phyloP scores from a whole-genome alignment of 2,113 vertebrate species.

The Cairina moschata region DNA sequence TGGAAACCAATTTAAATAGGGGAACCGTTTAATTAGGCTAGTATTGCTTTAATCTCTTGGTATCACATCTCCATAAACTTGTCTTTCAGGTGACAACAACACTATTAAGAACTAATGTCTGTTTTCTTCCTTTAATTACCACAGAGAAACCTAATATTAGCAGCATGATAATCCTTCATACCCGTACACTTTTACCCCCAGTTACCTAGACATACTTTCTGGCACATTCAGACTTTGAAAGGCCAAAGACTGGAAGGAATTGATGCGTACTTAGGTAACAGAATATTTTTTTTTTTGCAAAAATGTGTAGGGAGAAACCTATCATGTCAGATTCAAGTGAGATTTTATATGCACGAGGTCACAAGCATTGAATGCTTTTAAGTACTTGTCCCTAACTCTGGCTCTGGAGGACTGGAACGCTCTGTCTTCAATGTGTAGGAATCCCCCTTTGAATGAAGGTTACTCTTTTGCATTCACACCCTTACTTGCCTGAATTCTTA shows the following conservation, averaged over 20 bases:
- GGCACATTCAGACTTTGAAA: not conserved
- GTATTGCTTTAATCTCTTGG: not conserved
- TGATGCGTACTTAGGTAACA: too few species aligned
- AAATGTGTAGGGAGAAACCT: too few species aligned
- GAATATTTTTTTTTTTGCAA: too few species aligned
- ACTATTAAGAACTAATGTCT: not conserved
- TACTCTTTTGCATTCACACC: not conserved
- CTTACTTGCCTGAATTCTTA: not conserved
- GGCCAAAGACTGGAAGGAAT: not conserved
- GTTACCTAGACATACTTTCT: not conserved
- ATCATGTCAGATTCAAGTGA: too few species aligned
- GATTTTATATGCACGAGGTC: not conserved
- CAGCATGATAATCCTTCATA: not conserved
- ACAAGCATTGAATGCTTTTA: not conserved
- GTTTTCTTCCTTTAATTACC: not conserved
- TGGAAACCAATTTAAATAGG: slow-evolving; percentile 1
- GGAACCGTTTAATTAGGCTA: slow-evolving; percentile 2
- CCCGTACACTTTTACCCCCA: not conserved
- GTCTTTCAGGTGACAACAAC: not conserved
- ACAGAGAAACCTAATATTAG: not conserved
- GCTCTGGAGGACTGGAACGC: not conserved
- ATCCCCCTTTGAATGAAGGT: not conserved
- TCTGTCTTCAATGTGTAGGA: not conserved
- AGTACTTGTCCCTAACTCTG: not conserved
- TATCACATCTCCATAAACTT: not conserved